Evolutionary conservation across 2,113 vertebrate genomes (phyloP), one percentile per base, ranked within the genome.

Genomic region (Bos javanicus): DNA sequence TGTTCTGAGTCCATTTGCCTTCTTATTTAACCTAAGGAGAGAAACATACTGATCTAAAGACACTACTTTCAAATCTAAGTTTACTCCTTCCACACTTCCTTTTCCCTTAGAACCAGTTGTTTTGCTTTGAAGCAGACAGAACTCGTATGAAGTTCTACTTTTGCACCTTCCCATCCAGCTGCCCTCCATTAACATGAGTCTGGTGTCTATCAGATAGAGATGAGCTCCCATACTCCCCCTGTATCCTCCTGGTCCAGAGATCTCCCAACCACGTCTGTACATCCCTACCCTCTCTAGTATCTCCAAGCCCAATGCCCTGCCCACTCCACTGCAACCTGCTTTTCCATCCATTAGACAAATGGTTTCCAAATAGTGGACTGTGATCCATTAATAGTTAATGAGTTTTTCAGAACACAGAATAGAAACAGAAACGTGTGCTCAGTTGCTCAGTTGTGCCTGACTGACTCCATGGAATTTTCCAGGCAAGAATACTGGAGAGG

Each of bases 11-110:
- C 56, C 33, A 82, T 89, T 78, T 86, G 67, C 96, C 62, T 87
- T 87, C 71, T 91, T 25, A 30, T 48, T 71, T 43, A 59, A 50
- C 39, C 91, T 76, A 81, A 8, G 52, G 67, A 95, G 67, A 87
- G 82, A 94, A 89, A 57, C 16, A 43, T 17, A 48, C 52, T 43
- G 80, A 64, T 71, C 30, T 36, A 57, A 54, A 92, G 87, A 90
- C 52, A 81, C 46, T 78, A 52, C 90, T 94, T 87, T 94, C 96
- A 96, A 76, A 91, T 87, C 64, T 43, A 87, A 82, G 30, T 57
- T 85, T 50, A 46, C 33, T 88, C 54, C 50, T 90, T 91, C 60
- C 33, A 54, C 4, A 25, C 23, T 43, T 64, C 7, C 52, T 46
- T 56, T 28, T 57, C 80, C 43, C 54, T 83, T 60, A 81, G 84